Base-by-base conservation (phyloP, 2,797 vertebrate species). In the Yasuhikotakia modesta region DNA sequence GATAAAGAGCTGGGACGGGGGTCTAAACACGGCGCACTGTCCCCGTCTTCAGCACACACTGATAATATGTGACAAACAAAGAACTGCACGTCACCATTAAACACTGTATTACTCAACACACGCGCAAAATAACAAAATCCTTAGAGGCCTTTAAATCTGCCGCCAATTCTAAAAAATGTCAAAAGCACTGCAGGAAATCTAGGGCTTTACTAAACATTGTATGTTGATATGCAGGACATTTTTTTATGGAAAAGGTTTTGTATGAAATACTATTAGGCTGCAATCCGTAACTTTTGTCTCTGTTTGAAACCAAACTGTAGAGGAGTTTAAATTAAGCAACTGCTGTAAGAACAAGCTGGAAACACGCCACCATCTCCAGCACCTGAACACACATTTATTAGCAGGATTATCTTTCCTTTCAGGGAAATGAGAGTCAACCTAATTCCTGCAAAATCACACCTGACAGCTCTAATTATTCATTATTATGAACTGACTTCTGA, bases 1-100 rank as follows among this genome's bases (percentile, higher is more conserved):
- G 79, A 84, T 82, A 78, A 78, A 82, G 22, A 43, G 45, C n/a
- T 58, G 21, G 50, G 53, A 74, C 55, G 16, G 6, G 73, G 43
- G 27, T 43, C 55, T 76, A 43, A 69, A 24, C 48, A 72, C 70
- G 30, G 78, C 8, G 19, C 16, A 43, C 57, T 61, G 45, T 45
- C 66, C n/a, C 16, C 30, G 65, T 43, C 19, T 32, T 60, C n/a
- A 50, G 53, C 53, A 57, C 8, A 13, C 12, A 68, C 68, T 55
- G 76, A 78, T 78, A 78, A 70, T 21, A 27, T 2, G 68, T 55
- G 19, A 46, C 39, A 43, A 43, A 43, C 39, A 43, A 43, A 43
- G 8, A 43, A 10, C 39, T 10, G 8, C 35, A 69, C 69, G 61
- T 65, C 8, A 45, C 32, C 68, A 35, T 78, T 71, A 68, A 71